Percentiles rank a stretch among this genome's conserved stretches.
Conservation (phyloP, 1,140 invertebrate species). For the Pseudobourletiella spinata region DNA sequence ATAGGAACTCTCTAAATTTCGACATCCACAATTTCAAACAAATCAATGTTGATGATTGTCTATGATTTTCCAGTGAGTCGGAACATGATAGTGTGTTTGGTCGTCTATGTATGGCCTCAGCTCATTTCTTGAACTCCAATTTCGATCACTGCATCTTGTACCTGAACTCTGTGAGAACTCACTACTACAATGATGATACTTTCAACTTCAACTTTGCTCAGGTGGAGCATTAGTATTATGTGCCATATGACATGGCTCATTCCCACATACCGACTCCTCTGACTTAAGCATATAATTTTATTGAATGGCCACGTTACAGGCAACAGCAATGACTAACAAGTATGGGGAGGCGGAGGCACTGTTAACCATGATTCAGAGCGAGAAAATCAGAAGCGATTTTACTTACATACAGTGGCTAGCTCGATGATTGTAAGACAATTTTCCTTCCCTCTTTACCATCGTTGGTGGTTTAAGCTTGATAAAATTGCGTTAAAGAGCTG, state of each 20-base stretch:
- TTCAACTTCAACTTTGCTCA: constrained; percentile 98
- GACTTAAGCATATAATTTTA: background rate
- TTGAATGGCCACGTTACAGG: no score
- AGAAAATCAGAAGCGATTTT: constrained; percentile 71
- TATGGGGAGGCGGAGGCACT: constrained; percentile 93
- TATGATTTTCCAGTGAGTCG: constrained; percentile 62
- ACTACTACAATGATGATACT: constrained; percentile 88
- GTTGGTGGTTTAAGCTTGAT: no score
- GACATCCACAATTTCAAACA: background rate
- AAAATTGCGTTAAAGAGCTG: no score
- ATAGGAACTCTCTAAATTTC: no score
- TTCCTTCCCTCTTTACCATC: no score
- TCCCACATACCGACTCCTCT: no score
- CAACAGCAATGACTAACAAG: constrained; percentile 82
- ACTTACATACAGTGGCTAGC: constrained; percentile 80
- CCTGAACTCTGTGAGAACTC: constrained; percentile 93
- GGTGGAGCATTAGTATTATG: constrained; percentile 43
- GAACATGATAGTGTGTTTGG: constrained; percentile 65
- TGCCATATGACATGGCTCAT: no score
- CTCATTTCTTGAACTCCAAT: constrained; percentile 32
- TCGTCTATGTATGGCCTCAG: constrained; percentile 36
- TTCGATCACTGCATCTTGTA: constrained; percentile 95
- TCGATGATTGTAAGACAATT: constrained; percentile 62
- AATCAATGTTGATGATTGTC: background rate
- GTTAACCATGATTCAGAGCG: constrained; percentile 74